Percentiles rank a stretch among this genome's conserved stretches.
Conservation (phyloP, 2,113 vertebrate species). For the Pan paniscus region DNA sequence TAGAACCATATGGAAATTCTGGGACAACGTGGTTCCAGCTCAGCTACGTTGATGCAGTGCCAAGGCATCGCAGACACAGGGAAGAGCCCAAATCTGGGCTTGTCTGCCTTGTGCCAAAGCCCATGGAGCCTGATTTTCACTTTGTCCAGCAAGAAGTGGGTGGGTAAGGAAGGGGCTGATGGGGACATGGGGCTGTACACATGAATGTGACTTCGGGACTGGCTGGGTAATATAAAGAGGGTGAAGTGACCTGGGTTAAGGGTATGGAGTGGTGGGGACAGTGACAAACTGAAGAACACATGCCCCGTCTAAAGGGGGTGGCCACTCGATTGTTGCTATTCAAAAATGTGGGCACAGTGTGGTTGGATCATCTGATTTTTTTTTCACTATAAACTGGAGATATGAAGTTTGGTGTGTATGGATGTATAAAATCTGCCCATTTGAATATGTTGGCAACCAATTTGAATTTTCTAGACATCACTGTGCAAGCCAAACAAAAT, state of each 20-base stretch:
- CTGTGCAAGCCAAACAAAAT: not conserved
- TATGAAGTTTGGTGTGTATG: not conserved
- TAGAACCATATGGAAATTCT: not conserved
- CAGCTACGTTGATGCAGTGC: not conserved
- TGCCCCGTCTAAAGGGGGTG: accelerated
- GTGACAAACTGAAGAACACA: not conserved
- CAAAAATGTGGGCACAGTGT: not conserved
- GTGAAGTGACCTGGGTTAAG: not conserved
- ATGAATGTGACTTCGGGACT: not conserved
- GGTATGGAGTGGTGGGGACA: not conserved
- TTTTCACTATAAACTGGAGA: not conserved
- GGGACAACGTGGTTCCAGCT: not conserved
- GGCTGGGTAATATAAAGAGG: not conserved
- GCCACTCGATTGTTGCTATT: not conserved
- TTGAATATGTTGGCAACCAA: not conserved
- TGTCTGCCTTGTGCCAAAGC: not conserved
- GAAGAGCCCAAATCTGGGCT: not conserved
- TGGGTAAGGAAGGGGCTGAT: not conserved
- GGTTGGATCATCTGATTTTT: not conserved
- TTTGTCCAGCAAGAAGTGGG: not conserved
- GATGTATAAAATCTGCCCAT: not conserved
- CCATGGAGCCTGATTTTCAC: not conserved
- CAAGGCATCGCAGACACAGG: accelerated
- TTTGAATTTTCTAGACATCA: not conserved
- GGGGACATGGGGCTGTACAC: no score